Evolutionary conservation across 2,113 vertebrate species (phyloP), one percentile per base, ranked within the genome.

Genomic region (Ciconia maguari): DNA sequence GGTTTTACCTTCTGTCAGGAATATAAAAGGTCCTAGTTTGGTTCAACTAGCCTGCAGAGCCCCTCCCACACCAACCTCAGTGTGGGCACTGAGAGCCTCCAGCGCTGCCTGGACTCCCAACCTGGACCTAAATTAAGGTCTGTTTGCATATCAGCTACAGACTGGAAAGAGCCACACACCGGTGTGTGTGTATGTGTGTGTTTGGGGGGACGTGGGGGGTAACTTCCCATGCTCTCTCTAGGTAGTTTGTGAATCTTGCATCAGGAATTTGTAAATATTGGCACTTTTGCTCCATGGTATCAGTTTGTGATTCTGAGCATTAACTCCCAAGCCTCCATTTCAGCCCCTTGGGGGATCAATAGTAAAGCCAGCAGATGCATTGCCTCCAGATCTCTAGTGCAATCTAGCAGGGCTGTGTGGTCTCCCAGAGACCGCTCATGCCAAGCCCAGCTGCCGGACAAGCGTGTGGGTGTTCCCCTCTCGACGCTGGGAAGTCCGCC

Each of bases 71-170:
- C 0, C 4, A 1, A 25, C 11, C 87, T 44, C 25, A n/a, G n/a
- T 30, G 14, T 0, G 54, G 83, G 58, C 58, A 70, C 16, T 0
- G 3, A 32, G 42, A 66, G 65, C 55, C 34, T 84, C 46, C 42
- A 55, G 72, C 5, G 2, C 24, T 44, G 57, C 64, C 51, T 20
- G 36, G 64, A 42, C 78, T 83, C 42, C 60, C 27, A 16, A 18
- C 22, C 32, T 8, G 20, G 15, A 58, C 26, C 74, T 29, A 13
- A 48, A 34, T n/a, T 16, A 41, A 46, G 41, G 16, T 66, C 76
- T 54, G 21, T 61, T 48, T 80, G 38, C 0, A 0, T 12, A 27
- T 66, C 36, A 7, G 34, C 48, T 13, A 4, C 2, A 1, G 74
- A 14, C 51, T 24, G n/a, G 54, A 29, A 36, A 75, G 38, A 64